Conservation (phyloP, 2,888 invertebrate genomes). For the Pogonocherus hispidulus region DNA sequence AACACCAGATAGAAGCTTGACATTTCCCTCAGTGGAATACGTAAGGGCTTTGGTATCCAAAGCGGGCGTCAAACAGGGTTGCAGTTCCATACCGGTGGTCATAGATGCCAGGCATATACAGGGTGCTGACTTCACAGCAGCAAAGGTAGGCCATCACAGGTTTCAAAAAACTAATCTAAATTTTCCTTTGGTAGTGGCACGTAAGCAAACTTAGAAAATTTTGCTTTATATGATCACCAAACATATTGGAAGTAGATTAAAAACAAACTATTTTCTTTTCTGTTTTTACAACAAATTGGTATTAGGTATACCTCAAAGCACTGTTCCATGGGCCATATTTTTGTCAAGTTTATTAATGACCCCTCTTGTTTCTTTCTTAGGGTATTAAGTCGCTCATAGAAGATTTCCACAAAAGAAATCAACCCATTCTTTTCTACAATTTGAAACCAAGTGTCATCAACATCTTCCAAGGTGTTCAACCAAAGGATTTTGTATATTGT, state of each 20-base stretch:
- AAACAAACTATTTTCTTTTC: too few relatives aligned
- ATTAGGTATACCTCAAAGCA: neutral
- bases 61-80: slow-evolving; percentile 75
- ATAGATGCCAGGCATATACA: slow-evolving; percentile 76
- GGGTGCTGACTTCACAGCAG: slow-evolving; percentile 78
- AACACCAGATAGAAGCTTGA: slow-evolving; percentile 75
- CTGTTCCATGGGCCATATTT: neutral
- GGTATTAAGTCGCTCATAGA: slow-evolving; percentile 75
- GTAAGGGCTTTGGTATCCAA: slow-evolving; percentile 79
- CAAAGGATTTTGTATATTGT: slow-evolving; percentile 72
- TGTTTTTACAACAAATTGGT: too few relatives aligned
- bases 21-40: slow-evolving; percentile 78
- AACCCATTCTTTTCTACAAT: slow-evolving; percentile 73
- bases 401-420: slow-evolving; percentile 73
- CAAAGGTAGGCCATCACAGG: slow-evolving; percentile 68
- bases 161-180: too few relatives aligned
- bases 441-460: slow-evolving; percentile 73
- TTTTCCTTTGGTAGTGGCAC: too few relatives aligned
- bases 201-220: too few relatives aligned
- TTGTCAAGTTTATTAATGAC: neutral
- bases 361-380: slow-evolving; percentile 64
- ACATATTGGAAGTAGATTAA: too few relatives aligned
- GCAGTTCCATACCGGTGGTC: slow-evolving; percentile 73
- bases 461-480: slow-evolving; percentile 73
- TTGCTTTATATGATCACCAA: too few relatives aligned